A percentile compares a stretch with the other conserved stretches of the same genome.
phyloP scores from a whole-genome alignment of 2,797 vertebrate genomes.

The Brachyalestes nurse region DNA sequence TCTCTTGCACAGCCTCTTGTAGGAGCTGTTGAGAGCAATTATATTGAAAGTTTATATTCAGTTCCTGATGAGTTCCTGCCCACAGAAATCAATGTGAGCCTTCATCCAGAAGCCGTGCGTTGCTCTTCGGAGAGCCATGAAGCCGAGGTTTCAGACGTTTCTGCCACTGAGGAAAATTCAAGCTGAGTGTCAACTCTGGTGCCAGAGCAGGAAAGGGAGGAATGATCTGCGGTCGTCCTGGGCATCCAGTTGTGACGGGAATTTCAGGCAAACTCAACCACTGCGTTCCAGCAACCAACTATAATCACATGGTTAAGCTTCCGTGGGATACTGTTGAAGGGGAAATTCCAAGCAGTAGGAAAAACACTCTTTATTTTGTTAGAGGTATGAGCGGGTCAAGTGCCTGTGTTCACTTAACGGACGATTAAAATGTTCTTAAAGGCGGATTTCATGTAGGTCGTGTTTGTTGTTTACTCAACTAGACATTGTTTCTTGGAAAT shows the following conservation, averaged over 20 bases:
- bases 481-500: neutral
- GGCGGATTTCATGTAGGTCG: constrained; percentile 19
- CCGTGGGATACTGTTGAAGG: constrained; percentile 46
- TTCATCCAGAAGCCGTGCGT: neutral
- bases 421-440: constrained; percentile 13
- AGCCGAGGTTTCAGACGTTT: neutral
- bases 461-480: neutral
- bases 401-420: constrained; percentile 31
- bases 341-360: constrained; percentile 47
- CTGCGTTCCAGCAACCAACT: constrained; percentile 34
- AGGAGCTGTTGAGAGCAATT: neutral
- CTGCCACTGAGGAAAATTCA: constrained; percentile 2
- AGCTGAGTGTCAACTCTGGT: constrained; percentile 12
- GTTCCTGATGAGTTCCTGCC: constrained; percentile 10
- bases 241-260: constrained; percentile 44
- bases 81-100: constrained; percentile 27
- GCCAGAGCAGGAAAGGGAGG: constrained; percentile 40
- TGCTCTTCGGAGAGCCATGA: constrained; percentile 7
- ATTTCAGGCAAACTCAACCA: constrained; percentile 41
- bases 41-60: neutral
- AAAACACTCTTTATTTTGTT: constrained; percentile 9
- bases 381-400: constrained; percentile 39
- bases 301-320: constrained; percentile 51
- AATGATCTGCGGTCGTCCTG: constrained; percentile 31
- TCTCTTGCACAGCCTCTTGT: neutral